Evolutionary conservation across 2,797 vertebrate species (phyloP), one percentile per base, ranked within the genome.

Genomic region (Epinephelus coioides): DNA sequence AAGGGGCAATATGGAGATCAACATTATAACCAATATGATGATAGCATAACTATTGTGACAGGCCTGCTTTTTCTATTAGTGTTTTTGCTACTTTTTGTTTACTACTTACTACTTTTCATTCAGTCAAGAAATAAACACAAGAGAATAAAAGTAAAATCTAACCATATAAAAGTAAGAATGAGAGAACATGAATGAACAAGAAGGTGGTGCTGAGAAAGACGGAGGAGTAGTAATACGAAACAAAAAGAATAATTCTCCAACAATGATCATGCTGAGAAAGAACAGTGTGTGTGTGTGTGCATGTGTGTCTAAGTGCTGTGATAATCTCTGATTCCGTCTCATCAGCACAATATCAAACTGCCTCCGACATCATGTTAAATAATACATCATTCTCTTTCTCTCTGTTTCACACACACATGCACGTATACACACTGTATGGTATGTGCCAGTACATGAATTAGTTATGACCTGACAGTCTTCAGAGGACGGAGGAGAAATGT

Each of bases 261-360:
- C 40, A 81, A 19, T 1, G 15, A 72, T 60, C 44, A 57, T 56
- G 49, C 40, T 60, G 47, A 57, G 69, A 69, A 61, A 72, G 59
- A 69, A 43, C 30, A n/a, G 53, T 67, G 62, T 10, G 6, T n/a
- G 62, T 40, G 67, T n/a, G 53, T 17, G 44, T 19, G 38, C 15
- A 25, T 60, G 56, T 69, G 79, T 78, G 76, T 81, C n/a, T 84
- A 77, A 77, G 65, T 66, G 73, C 67, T 65, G 75, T 47, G 55
- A 90, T 90, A 88, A 92, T 92, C 73, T 89, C 73, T 78, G 78
- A 94, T 91, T 92, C 89, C 15, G 46, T 93, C 90, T 94, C 87
- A 94, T 93, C 91, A 93, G 89, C 88, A 87, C 85, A 94, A 89
- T 92, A 91, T 93, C 86, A 93, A 92, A 91, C 83, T 70, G 83